Percentiles rank a stretch among this genome's conserved stretches.
Conservation (phyloP, 2,797 vertebrate species). For the Coreius guichenoti region DNA sequence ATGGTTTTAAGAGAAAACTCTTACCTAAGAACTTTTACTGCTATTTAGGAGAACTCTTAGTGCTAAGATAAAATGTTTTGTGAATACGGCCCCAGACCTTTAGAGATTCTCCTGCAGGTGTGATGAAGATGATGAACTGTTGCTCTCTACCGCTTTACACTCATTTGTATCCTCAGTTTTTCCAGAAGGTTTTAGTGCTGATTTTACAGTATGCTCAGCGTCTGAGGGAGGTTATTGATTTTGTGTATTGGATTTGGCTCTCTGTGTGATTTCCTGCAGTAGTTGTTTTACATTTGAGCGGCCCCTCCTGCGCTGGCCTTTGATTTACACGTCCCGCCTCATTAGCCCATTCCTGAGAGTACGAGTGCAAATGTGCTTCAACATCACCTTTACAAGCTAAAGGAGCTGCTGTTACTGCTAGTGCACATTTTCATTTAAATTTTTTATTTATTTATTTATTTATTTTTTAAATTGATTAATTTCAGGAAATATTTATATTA, state of each 20-base stretch:
- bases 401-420: neutral
- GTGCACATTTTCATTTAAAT: neutral
- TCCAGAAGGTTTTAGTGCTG: neutral
- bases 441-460: neutral
- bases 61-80: too few species aligned
- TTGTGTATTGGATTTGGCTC: conserved; percentile 19
- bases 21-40: too few species aligned
- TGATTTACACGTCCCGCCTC: conserved; percentile 5
- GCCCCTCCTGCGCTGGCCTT: conserved; percentile 12
- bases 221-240: conserved; percentile 8
- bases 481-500: neutral
- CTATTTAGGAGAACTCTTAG: too few species aligned
- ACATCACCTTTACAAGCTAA: neutral
- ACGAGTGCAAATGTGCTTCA: neutral
- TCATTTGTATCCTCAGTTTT: conserved; percentile 2
- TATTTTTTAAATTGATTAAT: too few species aligned
- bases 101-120: neutral
- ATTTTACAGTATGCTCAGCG: conserved; percentile 2
- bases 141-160: neutral
- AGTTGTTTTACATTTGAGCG: conserved; percentile 10
- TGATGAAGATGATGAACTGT: neutral
- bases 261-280: neutral
- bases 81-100: too few species aligned
- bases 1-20: too few species aligned
- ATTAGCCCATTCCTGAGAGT: conserved; percentile 14